Evolutionary conservation across 2,797 vertebrate genomes (phyloP).

Genomic region (Tragelaphus eurycerus): DNA sequence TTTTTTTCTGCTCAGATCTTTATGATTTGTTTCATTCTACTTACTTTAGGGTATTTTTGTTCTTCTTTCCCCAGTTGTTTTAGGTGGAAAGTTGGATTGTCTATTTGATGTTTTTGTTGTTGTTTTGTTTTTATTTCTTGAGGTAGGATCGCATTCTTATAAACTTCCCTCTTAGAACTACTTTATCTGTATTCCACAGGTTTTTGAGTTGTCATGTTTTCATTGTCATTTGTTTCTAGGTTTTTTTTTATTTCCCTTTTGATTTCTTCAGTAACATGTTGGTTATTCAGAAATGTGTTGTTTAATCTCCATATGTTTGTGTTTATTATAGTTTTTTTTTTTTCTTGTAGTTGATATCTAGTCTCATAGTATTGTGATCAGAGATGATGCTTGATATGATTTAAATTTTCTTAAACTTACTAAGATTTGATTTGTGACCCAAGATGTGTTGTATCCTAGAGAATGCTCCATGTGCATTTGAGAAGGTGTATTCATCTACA

Average conservation of each 20-base stretch:
- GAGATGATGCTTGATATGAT: background rate
- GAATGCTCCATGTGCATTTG: background rate
- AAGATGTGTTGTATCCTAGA: background rate
- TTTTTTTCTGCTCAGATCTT: rapidly evolving
- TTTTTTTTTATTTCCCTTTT: background rate
- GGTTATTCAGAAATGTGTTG: background rate
- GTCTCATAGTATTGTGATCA: background rate
- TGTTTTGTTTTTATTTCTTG: background rate
- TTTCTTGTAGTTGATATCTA: background rate
- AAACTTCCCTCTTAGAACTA: background rate
- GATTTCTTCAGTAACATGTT: background rate
- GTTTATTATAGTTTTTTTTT: background rate
- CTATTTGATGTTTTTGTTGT: background rate
- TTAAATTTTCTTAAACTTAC: background rate
- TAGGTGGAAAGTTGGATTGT: background rate
- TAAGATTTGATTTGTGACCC: background rate
- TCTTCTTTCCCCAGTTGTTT: background rate
- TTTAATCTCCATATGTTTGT: background rate
- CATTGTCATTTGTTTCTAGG: background rate
- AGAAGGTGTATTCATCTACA: background rate
- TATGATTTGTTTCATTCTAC: background rate
- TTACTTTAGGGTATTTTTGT: background rate
- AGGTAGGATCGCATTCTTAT: background rate
- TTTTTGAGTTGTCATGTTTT: background rate
- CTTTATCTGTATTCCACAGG: background rate